Conservation (phyloP, 1,140 invertebrate species). For the Leptopilina clavipes region DNA sequence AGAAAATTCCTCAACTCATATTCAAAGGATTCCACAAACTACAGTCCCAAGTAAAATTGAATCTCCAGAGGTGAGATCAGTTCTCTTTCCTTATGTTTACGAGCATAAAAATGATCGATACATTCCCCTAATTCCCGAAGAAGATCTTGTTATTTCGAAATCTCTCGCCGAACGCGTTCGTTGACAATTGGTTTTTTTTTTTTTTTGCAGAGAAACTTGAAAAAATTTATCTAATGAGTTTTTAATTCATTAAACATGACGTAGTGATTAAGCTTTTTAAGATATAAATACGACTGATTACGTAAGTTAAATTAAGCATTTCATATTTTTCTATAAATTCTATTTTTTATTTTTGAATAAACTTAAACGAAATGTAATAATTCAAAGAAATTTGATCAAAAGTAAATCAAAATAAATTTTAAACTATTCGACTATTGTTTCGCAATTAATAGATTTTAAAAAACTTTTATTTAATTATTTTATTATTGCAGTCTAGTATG, state of each 20-base stretch:
- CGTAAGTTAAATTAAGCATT: constrained; percentile 3
- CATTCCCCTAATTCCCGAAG: constrained; percentile 69
- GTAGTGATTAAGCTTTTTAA: neutral
- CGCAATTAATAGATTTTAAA: no score
- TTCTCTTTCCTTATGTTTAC: constrained; percentile 70
- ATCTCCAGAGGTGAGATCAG: constrained; percentile 44
- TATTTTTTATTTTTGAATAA: neutral
- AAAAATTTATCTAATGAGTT: no score
- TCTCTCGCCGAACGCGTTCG: constrained; percentile 51
- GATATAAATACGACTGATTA: constrained; percentile 24
- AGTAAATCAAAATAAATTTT: neutral
- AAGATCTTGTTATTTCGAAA: constrained; percentile 61
- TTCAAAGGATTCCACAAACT: constrained; percentile 64
- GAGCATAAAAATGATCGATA: constrained; percentile 70
- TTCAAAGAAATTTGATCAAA: neutral
- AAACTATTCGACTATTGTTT: no score
- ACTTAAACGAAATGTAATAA: no score
- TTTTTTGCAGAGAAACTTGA: no score
- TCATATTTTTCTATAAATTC: constrained; percentile 1
- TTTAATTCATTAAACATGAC: no score
- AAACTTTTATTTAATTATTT: no score
- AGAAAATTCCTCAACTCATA: constrained; percentile 58
- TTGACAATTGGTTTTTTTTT: constrained; percentile 35
- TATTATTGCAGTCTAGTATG: no score
- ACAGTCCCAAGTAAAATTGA: constrained; percentile 41